A percentile compares a stretch with the other conserved stretches of the same genome.
Conservation (phyloP, 2,888 invertebrate genomes). For the Meiosimyza platycephala region DNA sequence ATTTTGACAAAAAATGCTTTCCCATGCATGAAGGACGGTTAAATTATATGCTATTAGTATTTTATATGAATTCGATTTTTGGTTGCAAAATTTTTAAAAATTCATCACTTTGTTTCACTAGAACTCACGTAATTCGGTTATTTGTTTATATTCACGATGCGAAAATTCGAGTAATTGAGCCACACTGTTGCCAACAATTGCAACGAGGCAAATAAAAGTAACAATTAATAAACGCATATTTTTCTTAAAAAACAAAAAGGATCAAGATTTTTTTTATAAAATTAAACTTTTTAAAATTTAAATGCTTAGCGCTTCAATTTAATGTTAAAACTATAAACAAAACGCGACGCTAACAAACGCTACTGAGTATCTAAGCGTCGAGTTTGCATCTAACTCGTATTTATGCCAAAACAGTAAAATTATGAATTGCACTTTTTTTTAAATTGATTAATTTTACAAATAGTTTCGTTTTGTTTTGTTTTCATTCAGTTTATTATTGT, state of each 20-base stretch:
- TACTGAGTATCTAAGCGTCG: constrained; percentile 49
- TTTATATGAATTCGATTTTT: too few relatives aligned
- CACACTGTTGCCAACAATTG: constrained; percentile 18
- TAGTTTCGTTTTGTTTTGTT: not conserved
- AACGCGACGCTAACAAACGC: constrained; percentile 46
- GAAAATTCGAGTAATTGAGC: constrained; percentile 24
- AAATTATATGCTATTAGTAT: too few relatives aligned
- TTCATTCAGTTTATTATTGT: not conserved
- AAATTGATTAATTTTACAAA: not conserved
- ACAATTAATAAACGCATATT: constrained; percentile 27
- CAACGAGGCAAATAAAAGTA: constrained; percentile 37
- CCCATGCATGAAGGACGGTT: too few relatives aligned
- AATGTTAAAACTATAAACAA: not conserved
- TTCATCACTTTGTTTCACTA: constrained; percentile 7
- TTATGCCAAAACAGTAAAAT: constrained; percentile 48
- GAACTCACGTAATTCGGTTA: constrained; percentile 53
- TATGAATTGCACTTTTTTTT: not conserved
- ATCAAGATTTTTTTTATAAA: too few relatives aligned
- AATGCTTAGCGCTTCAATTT: not conserved
- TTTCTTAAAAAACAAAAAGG: not conserved
- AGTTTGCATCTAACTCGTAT: constrained; percentile 48
- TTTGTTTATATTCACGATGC: constrained; percentile 47
- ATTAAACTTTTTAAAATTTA: not conserved
- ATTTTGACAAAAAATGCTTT: too few relatives aligned
- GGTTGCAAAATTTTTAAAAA: too few relatives aligned